These are phyloP conservation scores for Erpetoichthys calabaricus DNA, from an alignment of 2,797 vertebrate genomes.

Conservation along the genomic window DNA sequence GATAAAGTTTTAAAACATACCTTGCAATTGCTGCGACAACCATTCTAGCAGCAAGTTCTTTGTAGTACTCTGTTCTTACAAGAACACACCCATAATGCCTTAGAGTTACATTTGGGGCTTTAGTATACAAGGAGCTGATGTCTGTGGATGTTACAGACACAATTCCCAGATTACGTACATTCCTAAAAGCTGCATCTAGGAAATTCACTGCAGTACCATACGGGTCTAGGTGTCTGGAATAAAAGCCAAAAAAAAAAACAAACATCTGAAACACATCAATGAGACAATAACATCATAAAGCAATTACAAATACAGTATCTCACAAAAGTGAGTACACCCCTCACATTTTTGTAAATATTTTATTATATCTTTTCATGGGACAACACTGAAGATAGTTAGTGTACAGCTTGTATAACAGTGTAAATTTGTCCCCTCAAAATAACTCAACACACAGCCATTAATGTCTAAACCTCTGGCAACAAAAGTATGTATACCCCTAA, in stretches of 20 bases:
- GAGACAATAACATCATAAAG: neutral
- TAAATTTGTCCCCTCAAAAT: no score
- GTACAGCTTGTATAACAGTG: no score
- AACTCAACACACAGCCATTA: no score
- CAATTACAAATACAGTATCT: neutral
- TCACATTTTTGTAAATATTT: no score
- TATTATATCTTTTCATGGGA: no score
- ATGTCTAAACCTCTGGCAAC: no score
- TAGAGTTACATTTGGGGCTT: slow-evolving; percentile 76
- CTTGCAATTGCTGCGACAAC: slow-evolving; percentile 74
- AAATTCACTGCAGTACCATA: slow-evolving; percentile 87
- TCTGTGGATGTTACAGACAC: slow-evolving; percentile 88
- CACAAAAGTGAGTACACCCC: no score
- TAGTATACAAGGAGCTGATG: slow-evolving; percentile 80
- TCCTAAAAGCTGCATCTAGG: slow-evolving; percentile 86
- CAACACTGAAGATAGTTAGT: no score
- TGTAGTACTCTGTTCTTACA: slow-evolving; percentile 88
- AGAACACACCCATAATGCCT: slow-evolving; percentile 83
- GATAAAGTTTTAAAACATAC: slow-evolving; percentile 33
- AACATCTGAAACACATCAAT: slow-evolving; percentile 2
- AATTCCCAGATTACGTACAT: slow-evolving; percentile 81
- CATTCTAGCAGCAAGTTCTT: slow-evolving; percentile 78
- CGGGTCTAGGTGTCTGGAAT: slow-evolving; percentile 80
- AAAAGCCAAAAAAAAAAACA: slow-evolving; percentile 4
- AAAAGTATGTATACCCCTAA: no score